Evolutionary conservation across 2,113 vertebrate species (phyloP).

Genomic region (Calidris pugnax): DNA sequence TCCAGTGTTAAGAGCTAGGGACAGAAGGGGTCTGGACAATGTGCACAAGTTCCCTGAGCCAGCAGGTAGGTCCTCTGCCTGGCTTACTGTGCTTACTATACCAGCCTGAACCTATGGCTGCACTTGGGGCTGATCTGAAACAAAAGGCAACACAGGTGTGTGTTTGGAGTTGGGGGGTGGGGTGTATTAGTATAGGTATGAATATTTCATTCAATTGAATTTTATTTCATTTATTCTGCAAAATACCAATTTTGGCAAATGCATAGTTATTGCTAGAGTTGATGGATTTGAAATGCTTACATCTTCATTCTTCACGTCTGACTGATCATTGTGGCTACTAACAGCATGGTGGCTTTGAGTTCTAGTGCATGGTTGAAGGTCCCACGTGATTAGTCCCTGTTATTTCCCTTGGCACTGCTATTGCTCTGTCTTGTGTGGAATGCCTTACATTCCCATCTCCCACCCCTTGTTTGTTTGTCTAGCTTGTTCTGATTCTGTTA

Average conservation of each 20-base stretch:
- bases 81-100: background rate
- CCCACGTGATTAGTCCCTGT: background rate
- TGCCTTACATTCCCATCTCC: background rate
- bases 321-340: constrained; percentile 30
- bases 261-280: background rate
- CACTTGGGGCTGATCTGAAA: background rate
- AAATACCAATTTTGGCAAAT: background rate
- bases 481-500: background rate
- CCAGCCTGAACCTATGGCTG: background rate
- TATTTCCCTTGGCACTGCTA: background rate
- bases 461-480: background rate
- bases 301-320: background rate
- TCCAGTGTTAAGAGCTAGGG: background rate
- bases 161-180: background rate
- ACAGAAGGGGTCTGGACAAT: background rate
- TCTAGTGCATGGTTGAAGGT: background rate
- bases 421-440: background rate
- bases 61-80: background rate
- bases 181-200: background rate
- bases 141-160: background rate
- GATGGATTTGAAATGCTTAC: background rate
- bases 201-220: background rate
- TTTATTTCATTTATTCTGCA: background rate
- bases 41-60: background rate
- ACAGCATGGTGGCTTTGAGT: background rate